These are phyloP conservation scores for Solea solea DNA, from an alignment of 2,113 vertebrate genomes.

Conservation along the genomic window DNA sequence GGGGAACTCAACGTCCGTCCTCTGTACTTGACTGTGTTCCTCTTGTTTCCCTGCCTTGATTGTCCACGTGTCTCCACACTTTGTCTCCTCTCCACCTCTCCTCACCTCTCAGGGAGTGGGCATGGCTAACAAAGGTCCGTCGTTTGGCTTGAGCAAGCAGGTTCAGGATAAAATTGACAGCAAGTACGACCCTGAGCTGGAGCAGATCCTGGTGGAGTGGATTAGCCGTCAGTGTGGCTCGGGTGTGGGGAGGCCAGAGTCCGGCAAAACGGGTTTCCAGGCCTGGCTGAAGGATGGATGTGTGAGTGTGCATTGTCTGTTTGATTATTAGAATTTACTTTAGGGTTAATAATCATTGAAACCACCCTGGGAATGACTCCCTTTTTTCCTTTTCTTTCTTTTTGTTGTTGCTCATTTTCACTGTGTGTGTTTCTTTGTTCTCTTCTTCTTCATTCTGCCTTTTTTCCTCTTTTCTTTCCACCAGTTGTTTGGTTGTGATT, in stretches of 20 bases:
- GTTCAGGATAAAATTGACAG: conserved; percentile 96
- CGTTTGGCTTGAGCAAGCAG: conserved; percentile 95
- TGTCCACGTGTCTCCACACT: not conserved
- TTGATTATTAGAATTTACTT: not conserved
- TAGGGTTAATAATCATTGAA: not conserved
- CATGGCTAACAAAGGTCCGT: conserved; percentile 97
- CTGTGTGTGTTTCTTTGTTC: not conserved
- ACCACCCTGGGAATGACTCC: too few species aligned
- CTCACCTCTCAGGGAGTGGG: conserved; percentile 63
- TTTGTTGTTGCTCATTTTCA: too few species aligned
- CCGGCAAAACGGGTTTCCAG: conserved; percentile 93
- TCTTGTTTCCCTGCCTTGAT: not conserved
- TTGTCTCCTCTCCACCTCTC: not conserved
- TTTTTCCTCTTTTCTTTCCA: too few species aligned
- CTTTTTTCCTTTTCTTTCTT: too few species aligned
- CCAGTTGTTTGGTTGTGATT: too few species aligned
- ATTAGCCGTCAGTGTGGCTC: conserved; percentile 88
- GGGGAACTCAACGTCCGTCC: not conserved
- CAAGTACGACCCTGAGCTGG: conserved; percentile 95
- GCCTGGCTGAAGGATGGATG: conserved; percentile 96
- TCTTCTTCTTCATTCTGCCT: not conserved
- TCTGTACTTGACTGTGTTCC: not conserved
- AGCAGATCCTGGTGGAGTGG: conserved; percentile 94
- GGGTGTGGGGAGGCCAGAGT: conserved; percentile 84
- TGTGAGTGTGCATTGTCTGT: conserved; percentile 80